Conservation (phyloP, 2,113 vertebrate species). For the Brachionichthys hirsutus region DNA sequence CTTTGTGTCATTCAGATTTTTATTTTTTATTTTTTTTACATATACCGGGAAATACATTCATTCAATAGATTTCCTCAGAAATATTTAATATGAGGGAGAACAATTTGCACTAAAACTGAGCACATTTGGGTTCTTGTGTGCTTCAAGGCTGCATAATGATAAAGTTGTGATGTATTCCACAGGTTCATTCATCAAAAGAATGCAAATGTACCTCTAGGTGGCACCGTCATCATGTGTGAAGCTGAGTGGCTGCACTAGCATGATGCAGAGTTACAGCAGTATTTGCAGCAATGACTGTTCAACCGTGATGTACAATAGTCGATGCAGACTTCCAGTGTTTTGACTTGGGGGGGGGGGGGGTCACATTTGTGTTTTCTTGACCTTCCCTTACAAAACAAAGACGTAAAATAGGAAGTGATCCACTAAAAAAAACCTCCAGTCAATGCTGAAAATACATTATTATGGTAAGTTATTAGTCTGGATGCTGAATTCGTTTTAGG, state of each 20-base stretch:
- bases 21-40: too few species aligned
- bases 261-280: conserved; percentile 25
- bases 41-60: neutral
- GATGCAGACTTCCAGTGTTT: neutral
- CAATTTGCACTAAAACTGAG: neutral
- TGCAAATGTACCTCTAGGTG: conserved; percentile 69
- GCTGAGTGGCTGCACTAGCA: neutral
- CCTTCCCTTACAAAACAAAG: neutral
- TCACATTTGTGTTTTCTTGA: neutral
- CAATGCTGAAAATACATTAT: too few species aligned
- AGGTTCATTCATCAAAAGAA: conserved; percentile 42
- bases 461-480: neutral
- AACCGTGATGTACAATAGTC: neutral
- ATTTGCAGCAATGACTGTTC: conserved; percentile 16
- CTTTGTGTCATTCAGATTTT: too few species aligned
- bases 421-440: neutral
- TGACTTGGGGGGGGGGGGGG: neutral
- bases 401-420: neutral
- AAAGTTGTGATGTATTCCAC: conserved; percentile 8
- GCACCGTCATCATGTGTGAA: conserved; percentile 62
- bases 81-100: neutral
- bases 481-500: neutral
- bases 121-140: neutral
- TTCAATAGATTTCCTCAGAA: neutral
- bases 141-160: neutral